These are phyloP conservation scores for Natator depressus DNA, from an alignment of 2,113 vertebrate genomes.

Conservation along the genomic window DNA sequence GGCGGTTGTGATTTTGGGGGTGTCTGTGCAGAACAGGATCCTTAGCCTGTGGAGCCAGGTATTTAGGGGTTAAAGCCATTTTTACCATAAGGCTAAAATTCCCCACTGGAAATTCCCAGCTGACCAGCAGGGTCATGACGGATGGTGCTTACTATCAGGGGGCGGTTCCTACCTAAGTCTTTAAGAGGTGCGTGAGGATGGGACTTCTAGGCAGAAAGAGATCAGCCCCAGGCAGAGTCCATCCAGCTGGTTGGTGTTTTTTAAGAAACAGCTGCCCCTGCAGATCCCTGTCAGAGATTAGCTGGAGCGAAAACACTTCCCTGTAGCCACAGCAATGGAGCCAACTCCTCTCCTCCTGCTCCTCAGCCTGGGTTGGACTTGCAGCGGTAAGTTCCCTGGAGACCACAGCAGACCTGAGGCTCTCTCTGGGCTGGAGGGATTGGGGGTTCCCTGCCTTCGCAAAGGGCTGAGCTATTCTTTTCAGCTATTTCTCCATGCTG, in stretches of 20 bases:
- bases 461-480: background rate
- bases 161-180: constrained; percentile 24
- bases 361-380: background rate
- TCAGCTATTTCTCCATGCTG: background rate
- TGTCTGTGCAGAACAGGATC: background rate
- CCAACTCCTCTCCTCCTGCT: background rate
- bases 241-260: background rate
- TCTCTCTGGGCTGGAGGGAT: background rate
- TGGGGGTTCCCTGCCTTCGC: background rate
- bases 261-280: background rate
- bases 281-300: fast-evolving
- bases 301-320: background rate
- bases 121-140: background rate
- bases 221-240: fast-evolving
- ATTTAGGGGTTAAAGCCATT: background rate
- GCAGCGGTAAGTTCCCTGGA: constrained; percentile 11
- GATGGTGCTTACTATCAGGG: fast-evolving
- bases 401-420: background rate
- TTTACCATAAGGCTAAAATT: background rate
- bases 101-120: constrained; percentile 51
- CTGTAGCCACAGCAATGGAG: background rate
- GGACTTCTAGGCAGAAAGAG: background rate
- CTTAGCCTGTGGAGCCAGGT: fast-evolving
- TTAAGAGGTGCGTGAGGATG: constrained; percentile 37
- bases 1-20: background rate